Conservation (phyloP, 2,113 vertebrate species). For the Myotis davidii region DNA sequence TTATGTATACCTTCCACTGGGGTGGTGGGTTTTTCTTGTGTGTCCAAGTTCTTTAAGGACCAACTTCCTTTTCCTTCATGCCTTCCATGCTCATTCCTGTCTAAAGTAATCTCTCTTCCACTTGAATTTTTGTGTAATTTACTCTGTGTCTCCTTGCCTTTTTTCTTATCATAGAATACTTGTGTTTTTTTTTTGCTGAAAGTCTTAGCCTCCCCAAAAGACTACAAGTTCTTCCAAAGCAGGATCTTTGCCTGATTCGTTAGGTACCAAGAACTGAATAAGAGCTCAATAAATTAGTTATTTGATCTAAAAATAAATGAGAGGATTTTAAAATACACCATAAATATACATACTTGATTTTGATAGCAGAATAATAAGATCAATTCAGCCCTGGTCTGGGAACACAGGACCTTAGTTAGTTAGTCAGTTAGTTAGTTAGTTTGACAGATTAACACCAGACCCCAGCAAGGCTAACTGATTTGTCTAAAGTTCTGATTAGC, state of each 20-base stretch:
- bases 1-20: background rate
- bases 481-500: background rate
- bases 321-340: background rate
- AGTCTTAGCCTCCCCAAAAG: slow-evolving; percentile 7
- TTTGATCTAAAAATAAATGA: background rate
- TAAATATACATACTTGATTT: background rate
- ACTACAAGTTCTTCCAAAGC: background rate
- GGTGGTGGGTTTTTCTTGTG: background rate
- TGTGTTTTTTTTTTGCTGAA: background rate
- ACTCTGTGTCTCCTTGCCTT: background rate
- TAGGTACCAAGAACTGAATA: background rate
- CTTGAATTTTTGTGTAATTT: slow-evolving; percentile 12
- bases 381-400: background rate
- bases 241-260: background rate
- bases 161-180: background rate
- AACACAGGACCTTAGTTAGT: background rate
- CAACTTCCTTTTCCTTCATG: background rate
- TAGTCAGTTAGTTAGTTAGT: too few species aligned
- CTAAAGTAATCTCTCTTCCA: background rate
- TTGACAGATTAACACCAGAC: slow-evolving; percentile 2
- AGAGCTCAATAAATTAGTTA: slow-evolving; percentile 15
- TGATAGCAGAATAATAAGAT: background rate
- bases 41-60: background rate
- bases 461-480: background rate
- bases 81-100: background rate